Evolutionary conservation across 2,888 invertebrate genomes (phyloP).

Genomic region (Biston betularia): DNA sequence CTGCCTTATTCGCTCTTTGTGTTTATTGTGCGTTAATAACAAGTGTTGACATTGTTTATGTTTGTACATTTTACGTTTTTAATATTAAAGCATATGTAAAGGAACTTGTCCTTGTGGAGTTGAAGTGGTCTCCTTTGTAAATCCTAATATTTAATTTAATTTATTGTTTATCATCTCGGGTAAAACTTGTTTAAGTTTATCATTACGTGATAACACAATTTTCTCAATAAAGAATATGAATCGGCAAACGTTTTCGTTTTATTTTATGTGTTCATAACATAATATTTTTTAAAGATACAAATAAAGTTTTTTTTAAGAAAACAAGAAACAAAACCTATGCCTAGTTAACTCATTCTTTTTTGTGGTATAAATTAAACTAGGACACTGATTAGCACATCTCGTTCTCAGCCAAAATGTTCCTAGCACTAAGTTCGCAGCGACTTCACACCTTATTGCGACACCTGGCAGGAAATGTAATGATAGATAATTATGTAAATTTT

Average conservation of each 20-base stretch:
- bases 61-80: constrained; percentile 82
- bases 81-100: constrained; percentile 68
- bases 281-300: no score
- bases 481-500: no score
- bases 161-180: constrained; percentile 83
- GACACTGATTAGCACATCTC: no score
- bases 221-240: constrained; percentile 81
- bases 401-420: no score
- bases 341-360: no score
- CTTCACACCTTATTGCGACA: not conserved
- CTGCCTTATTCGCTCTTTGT: constrained; percentile 58
- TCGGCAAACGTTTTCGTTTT: constrained; percentile 56
- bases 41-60: constrained; percentile 78
- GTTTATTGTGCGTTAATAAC: constrained; percentile 70
- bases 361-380: no score
- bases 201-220: constrained; percentile 81
- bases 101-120: constrained; percentile 71
- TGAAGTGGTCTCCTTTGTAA: constrained; percentile 66
- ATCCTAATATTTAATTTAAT: constrained; percentile 74
- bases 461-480: no score
- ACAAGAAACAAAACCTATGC: no score
- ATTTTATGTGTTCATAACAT: constrained; percentile 38
- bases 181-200: constrained; percentile 70
- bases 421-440: not conserved
- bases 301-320: no score